Conservation (phyloP, 2,113 vertebrate genomes). For the Athene cunicularia region DNA sequence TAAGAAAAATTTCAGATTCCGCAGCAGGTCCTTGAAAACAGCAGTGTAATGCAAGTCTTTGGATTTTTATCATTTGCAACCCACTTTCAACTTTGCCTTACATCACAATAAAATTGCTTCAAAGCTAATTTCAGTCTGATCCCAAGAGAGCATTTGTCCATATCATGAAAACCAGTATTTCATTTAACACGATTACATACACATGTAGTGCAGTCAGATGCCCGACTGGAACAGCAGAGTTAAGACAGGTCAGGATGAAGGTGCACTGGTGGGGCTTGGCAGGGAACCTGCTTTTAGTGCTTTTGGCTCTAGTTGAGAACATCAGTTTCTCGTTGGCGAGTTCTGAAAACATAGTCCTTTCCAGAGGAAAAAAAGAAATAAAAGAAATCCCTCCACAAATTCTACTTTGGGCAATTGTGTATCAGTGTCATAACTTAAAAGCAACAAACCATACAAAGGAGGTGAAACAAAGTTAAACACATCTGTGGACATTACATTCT, state of each 20-base stretch:
- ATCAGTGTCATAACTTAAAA: conserved; percentile 14
- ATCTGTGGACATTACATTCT: conserved; percentile 20
- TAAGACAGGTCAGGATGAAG: conserved; percentile 53
- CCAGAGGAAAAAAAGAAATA: background rate
- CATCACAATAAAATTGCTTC: conserved; percentile 28
- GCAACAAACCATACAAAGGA: conserved; percentile 20
- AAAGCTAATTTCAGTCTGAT: conserved; percentile 17
- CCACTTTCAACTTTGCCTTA: background rate
- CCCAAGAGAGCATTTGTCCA: background rate
- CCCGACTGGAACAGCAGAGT: background rate
- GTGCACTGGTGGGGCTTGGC: conserved; percentile 44
- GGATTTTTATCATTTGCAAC: conserved; percentile 30
- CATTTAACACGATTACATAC: background rate
- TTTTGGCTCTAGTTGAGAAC: conserved; percentile 49
- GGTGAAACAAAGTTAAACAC: conserved; percentile 25
- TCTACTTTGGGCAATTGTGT: background rate
- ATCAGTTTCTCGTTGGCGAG: conserved; percentile 3
- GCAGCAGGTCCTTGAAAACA: background rate
- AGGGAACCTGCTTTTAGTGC: conserved; percentile 50
- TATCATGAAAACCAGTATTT: conserved; percentile 10
- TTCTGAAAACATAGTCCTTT: conserved; percentile 43
- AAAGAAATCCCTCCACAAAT: conserved; percentile 39
- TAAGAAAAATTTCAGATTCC: background rate
- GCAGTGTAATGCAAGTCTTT: background rate
- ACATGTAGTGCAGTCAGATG: background rate